These are phyloP conservation scores for Crioceris asparagi DNA, from an alignment of 2,888 invertebrate genomes.

Conservation along the genomic window DNA sequence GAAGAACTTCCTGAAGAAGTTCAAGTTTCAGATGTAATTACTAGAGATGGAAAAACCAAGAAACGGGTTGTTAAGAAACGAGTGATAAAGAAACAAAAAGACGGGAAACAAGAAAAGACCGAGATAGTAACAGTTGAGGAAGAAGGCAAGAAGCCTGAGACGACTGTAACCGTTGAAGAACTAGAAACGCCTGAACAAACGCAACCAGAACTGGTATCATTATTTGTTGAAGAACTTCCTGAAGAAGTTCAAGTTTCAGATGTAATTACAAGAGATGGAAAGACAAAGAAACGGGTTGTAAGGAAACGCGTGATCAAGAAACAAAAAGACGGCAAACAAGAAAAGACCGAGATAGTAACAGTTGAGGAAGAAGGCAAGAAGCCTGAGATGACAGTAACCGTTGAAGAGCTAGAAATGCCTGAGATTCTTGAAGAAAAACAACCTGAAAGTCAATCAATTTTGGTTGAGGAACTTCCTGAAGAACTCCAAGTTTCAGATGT, in stretches of 20 bases:
- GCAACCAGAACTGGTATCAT: constrained; percentile 23
- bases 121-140: constrained; percentile 29
- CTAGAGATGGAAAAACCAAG: constrained; percentile 21
- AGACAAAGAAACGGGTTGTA: constrained; percentile 27
- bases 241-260: constrained; percentile 27
- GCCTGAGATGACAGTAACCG: constrained; percentile 34
- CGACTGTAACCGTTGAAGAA: constrained; percentile 25
- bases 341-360: constrained; percentile 29
- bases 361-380: constrained; percentile 26
- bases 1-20: constrained; percentile 18
- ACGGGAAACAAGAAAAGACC: constrained; percentile 26
- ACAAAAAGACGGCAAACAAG: constrained; percentile 32
- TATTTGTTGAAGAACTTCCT: constrained; percentile 26
- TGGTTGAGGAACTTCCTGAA: constrained; percentile 23
- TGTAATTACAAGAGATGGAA: constrained; percentile 24
- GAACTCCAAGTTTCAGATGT: constrained; percentile 17
- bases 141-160: constrained; percentile 35
- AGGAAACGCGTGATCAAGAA: constrained; percentile 31
- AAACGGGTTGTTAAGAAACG: constrained; percentile 32
- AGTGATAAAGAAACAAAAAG: constrained; percentile 35
- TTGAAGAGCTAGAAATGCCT: constrained; percentile 28
- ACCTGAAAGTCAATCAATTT: constrained; percentile 1
- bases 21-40: constrained; percentile 21
- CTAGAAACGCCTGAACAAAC: constrained; percentile 27
- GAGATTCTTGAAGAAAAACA: constrained; percentile 24